Percentiles rank a stretch among this genome's conserved stretches.
Evolutionary conservation across 2,888 invertebrate species (phyloP).

Genomic region (Andrena flavipes): DNA sequence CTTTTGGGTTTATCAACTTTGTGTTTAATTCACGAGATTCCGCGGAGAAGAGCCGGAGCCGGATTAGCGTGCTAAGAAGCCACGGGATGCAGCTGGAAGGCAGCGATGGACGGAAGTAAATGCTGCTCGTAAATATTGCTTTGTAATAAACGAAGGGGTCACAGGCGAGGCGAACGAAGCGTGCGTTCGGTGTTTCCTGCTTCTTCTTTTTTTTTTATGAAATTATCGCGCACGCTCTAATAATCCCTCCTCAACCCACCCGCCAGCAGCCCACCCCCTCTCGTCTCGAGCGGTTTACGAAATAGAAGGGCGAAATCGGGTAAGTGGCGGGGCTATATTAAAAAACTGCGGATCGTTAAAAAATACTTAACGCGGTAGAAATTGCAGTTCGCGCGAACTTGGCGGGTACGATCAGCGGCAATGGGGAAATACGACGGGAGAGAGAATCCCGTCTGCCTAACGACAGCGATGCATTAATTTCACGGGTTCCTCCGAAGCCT

Average conservation of each 20-base stretch:
- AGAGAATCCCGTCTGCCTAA: conserved; percentile 26
- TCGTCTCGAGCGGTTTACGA: conserved; percentile 14
- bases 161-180: not conserved
- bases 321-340: conserved; percentile 45
- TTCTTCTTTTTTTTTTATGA: not conserved
- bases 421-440: conserved; percentile 6
- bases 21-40: conserved; percentile 76
- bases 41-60: conserved; percentile 51
- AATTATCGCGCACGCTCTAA: conserved; percentile 37
- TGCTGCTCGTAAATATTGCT: conserved; percentile 43
- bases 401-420: conserved; percentile 7
- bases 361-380: conserved; percentile 45
- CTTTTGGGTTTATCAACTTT: conserved; percentile 79
- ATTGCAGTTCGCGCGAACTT: conserved; percentile 44
- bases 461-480: conserved; percentile 37
- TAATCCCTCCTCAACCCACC: conserved; percentile 28
- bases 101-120: not conserved
- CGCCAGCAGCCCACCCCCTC: not conserved
- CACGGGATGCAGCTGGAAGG: conserved; percentile 11
- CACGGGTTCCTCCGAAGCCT: not conserved
- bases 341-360: conserved; percentile 50
- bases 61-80: conserved; percentile 32
- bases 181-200: conserved; percentile 4
- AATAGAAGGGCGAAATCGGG: conserved; percentile 26
- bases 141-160: conserved; percentile 41